Conservation (phyloP, 53 echinoderm and acorn worm genomes). For the Echinometra lucunter region DNA sequence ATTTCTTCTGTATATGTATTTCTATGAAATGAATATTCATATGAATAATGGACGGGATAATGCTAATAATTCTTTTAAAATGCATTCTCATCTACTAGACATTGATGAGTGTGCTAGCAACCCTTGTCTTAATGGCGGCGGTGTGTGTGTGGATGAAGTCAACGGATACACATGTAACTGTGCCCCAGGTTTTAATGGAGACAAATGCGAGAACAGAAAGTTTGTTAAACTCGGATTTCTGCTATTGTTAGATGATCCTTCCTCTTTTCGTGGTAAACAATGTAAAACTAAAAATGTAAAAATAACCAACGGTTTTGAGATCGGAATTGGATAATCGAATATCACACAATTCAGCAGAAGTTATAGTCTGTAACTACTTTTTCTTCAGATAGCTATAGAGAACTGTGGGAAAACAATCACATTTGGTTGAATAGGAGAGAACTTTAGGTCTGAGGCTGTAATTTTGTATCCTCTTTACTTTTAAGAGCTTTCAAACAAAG, state of each 20-base stretch:
- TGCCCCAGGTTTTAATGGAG: conserved; percentile 1
- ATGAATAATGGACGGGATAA: no score
- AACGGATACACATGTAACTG: conserved; percentile 42
- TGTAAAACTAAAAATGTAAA: no score
- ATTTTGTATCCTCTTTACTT: no score
- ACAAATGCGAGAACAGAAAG: background rate
- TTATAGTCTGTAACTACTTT: background rate
- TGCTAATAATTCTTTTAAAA: background rate
- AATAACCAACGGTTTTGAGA: no score
- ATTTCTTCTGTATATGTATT: no score
- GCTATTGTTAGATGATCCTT: background rate
- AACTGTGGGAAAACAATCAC: no score
- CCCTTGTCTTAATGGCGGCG: conserved; percentile 35
- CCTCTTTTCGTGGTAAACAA: background rate
- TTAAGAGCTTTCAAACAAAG: no score
- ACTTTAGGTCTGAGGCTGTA: no score
- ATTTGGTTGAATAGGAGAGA: no score
- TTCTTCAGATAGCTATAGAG: background rate
- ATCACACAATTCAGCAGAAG: background rate
- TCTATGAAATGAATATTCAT: no score
- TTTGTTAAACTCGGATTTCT: background rate
- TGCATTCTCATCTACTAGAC: background rate
- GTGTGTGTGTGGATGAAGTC: background rate
- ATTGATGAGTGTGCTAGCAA: conserved; percentile 46
- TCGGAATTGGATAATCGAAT: background rate